Base-by-base conservation (phyloP, 2,113 vertebrate genomes). In the Burhinus oedicnemus region DNA sequence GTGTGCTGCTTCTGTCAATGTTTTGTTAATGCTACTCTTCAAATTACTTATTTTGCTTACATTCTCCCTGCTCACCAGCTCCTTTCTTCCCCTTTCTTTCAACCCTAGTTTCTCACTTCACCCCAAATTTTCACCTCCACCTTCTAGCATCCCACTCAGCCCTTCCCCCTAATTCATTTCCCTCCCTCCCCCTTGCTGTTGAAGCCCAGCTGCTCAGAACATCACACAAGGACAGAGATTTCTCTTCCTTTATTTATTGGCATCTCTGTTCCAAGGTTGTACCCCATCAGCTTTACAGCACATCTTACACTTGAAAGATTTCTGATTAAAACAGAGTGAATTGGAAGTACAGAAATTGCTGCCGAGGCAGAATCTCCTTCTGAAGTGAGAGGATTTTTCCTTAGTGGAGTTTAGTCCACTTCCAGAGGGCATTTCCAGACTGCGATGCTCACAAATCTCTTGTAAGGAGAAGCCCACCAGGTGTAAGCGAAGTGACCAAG, bases 301-400 rank as follows among this genome's bases (percentile, higher is more conserved):
- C 57, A 68, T 75, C 94, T 90, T 92, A 89, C 86, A 96, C 89
- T 95, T 92, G 81, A 95, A 95, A 96, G 69, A 94, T 23, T 92
- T 89, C 77, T 57, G 89, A 96, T 94, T 95, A 95, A 95, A 95
- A 83, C 7, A 87, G 82, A 82, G 44, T 71, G 76, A 94, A 90
- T 17, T 82, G 57, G 32, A 95, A 87, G 83, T 8, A 75, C n/a
- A 82, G 91, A 75, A 92, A 94, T 12, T 29, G 72, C 83, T 95
- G 94, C 81, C 80, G 81, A 95, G 72, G 89, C 52, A 87, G 49
- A 92, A 87, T 82, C 51, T 83, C 61, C 76, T 82, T 64, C 72
- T 58, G 45, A 52, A 89, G 19, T 4, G 25, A 81, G 51, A 66
- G 34, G 70, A 78, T 69, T 89, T 81, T 55, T 68, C n/a, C 55